A percentile compares a stretch with the other conserved stretches of the same genome.
Conservation (phyloP, 2,797 vertebrate genomes). For the Choloepus didactylus region DNA sequence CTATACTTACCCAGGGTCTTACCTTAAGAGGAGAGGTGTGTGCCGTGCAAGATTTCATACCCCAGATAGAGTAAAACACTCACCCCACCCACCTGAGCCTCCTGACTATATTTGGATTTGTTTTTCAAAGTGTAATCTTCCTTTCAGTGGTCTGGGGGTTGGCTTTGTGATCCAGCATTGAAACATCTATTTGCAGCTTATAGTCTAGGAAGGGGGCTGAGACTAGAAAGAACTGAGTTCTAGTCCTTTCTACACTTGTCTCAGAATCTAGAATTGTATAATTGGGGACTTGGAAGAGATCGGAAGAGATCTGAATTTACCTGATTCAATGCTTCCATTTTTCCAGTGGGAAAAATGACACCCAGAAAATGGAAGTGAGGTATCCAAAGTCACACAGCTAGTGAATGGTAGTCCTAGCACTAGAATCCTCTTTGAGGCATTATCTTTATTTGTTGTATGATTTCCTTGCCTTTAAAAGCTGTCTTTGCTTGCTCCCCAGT, state of each 20-base stretch:
- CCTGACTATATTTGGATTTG: constrained; percentile 53
- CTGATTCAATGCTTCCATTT: neutral
- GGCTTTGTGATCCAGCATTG: neutral
- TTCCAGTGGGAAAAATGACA: neutral
- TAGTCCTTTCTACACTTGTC: neutral
- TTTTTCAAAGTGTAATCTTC: constrained; percentile 57
- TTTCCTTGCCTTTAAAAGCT: neutral
- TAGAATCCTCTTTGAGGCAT: neutral
- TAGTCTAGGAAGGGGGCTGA: neutral
- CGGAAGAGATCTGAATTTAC: neutral
- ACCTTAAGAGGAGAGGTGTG: constrained; percentile 13
- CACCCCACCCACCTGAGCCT: neutral
- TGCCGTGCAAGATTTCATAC: neutral
- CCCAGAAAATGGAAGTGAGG: neutral
- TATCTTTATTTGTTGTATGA: neutral
- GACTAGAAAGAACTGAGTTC: neutral
- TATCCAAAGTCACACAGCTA: neutral
- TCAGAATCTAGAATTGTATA: neutral
- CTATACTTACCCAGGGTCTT: neutral
- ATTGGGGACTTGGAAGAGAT: neutral
- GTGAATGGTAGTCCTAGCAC: neutral
- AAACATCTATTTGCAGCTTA: neutral
- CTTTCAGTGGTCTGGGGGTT: neutral
- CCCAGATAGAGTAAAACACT: neutral
- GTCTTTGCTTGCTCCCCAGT: neutral